A percentile compares a stretch with the other conserved stretches of the same genome.
These are phyloP conservation scores for Sebastes vulpes DNA, from an alignment of 2,797 vertebrate genomes.

Conservation along the genomic window DNA sequence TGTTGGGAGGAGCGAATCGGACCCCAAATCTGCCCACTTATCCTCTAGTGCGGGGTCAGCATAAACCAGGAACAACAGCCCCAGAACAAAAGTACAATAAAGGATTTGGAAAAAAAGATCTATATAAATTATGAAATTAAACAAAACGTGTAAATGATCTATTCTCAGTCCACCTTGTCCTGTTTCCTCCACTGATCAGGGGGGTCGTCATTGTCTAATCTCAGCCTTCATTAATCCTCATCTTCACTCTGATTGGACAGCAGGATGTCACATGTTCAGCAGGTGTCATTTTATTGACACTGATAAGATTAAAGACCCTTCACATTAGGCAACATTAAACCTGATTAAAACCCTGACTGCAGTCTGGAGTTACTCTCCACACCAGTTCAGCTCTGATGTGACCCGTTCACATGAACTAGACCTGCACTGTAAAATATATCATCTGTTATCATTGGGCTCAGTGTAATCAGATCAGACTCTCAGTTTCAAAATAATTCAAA, in stretches of 20 bases:
- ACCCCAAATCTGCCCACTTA: no score
- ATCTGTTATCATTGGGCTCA: neutral
- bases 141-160: neutral
- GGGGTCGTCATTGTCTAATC: constrained; percentile 20
- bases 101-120: neutral
- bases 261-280: neutral
- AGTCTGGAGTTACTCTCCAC: neutral
- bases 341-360: constrained; percentile 3
- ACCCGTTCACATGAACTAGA: neutral
- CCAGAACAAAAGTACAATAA: neutral
- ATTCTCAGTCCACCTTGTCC: neutral
- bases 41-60: no score
- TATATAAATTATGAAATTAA: neutral
- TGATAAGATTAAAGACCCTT: constrained; percentile 38
- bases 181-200: neutral
- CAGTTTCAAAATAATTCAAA: neutral
- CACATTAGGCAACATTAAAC: constrained; percentile 24
- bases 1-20: no score
- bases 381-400: neutral
- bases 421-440: neutral
- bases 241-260: constrained; percentile 34
- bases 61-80: neutral
- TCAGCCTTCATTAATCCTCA: constrained; percentile 28
- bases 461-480: neutral
- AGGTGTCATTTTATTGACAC: constrained; percentile 5